A percentile compares a stretch with the other conserved stretches of the same genome.
Evolutionary conservation across 2,113 vertebrate genomes (phyloP).

Genomic region (Leucopsar rothschildi): DNA sequence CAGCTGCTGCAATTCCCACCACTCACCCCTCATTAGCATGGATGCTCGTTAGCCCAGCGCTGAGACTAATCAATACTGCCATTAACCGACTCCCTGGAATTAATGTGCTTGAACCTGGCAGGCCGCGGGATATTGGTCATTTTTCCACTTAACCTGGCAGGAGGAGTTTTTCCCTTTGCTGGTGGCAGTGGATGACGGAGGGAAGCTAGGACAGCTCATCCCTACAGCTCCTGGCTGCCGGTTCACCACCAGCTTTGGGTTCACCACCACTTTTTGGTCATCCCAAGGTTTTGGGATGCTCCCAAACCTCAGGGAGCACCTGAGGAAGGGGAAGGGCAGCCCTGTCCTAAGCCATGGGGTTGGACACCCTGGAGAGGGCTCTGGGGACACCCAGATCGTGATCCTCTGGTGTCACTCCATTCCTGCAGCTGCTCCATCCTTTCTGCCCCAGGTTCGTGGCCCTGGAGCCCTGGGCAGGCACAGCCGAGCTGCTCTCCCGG

Average conservation of each 20-base stretch:
- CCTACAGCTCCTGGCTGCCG: neutral
- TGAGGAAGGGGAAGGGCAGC: neutral
- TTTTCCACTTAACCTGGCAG: neutral
- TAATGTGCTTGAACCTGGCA: conserved; percentile 45
- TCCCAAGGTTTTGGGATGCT: accelerated
- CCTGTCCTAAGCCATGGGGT: accelerated
- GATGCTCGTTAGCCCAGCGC: conserved; percentile 45
- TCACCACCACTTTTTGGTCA: neutral
- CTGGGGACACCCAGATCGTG: neutral
- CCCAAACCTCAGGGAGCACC: neutral
- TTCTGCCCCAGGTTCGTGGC: neutral
- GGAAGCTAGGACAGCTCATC: neutral
- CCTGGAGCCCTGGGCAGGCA: neutral
- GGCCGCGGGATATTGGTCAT: neutral
- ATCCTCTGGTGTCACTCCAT: accelerated
- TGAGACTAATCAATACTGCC: conserved; percentile 62
- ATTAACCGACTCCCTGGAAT: conserved; percentile 52
- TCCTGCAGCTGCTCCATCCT: neutral
- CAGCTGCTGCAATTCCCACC: neutral
- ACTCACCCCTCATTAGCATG: conserved; percentile 57
- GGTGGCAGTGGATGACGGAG: neutral
- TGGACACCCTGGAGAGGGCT: neutral
- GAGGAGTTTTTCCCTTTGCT: neutral
- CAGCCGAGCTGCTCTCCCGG: neutral
- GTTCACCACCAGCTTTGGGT: neutral